Evolutionary conservation across 2,113 vertebrate genomes (phyloP), one percentile per base, ranked within the genome.

Genomic region (Sceloporus tristichus): DNA sequence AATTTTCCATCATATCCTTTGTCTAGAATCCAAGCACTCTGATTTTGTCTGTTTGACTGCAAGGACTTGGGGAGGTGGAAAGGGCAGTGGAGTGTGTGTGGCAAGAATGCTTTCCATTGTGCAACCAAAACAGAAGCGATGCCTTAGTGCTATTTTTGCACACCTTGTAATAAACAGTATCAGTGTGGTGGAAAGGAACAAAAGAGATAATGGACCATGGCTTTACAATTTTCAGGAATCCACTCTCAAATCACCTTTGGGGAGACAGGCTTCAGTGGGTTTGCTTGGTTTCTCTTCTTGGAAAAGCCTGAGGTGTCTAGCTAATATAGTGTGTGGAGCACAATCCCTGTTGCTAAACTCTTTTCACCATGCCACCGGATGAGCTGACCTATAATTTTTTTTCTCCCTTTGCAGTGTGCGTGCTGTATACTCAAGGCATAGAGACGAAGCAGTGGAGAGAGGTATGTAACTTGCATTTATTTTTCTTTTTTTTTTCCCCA

Each of bases 361-460:
- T 40, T 1, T 18, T 48, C 0, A 0, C 9, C 40, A 27, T 68
- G 29, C 62, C 29, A 13, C 34, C 27, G 10, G 53, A 53, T 5
- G 8, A 40, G 4, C 18, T 92, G 80, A 93, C 23, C 38, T 29
- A 25, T 84, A 78, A 18, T 59, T 88, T 48, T 88, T 48, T 53
- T 86, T 40, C 65, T 56, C 85, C 94, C 85, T 80, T 88, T 88
- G 9, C 96, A 99, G 98, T 99, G 68, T 99, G 98, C 4, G 98
- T 99, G 86, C 97, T 99, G 85, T 99, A 99, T 90, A 98, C 97
- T 2, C 98, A 99, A 95, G 97, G 97, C 29, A 97, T 98, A 70
- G 98, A 98, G 94, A 98, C 97, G 92, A 98, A 98, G 92, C 98
- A 99, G 88, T 99, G 98, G 98, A 94, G 97, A 93, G 98, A 99